Percentiles rank a stretch among this genome's conserved stretches.
Evolutionary conservation across 2,888 invertebrate species (phyloP).

Genomic region (Eulithis prunata): DNA sequence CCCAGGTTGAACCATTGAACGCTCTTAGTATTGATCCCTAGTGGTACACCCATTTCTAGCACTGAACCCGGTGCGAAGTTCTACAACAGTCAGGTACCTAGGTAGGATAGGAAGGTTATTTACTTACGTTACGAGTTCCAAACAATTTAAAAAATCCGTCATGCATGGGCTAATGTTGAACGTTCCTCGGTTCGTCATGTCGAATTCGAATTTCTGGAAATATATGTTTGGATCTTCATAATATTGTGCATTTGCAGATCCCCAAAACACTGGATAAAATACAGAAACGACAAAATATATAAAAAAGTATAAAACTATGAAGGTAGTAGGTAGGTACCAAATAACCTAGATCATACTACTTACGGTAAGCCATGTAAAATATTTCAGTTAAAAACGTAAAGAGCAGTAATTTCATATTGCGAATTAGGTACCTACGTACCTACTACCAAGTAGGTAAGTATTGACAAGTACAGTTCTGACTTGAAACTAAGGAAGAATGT

Average conservation of each 20-base stretch:
- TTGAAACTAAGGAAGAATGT: neutral
- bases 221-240: slow-evolving; percentile 31
- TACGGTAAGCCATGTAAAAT: slow-evolving; percentile 8
- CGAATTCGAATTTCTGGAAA: slow-evolving; percentile 42
- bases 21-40: too few relatives aligned
- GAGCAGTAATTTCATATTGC: slow-evolving; percentile 5
- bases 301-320: too few relatives aligned
- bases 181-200: slow-evolving; percentile 46
- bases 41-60: too few relatives aligned
- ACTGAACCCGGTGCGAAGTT: too few relatives aligned
- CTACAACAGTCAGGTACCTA: too few relatives aligned
- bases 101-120: too few relatives aligned
- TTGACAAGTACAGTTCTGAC: neutral
- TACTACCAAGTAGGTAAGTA: neutral
- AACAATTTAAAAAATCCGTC: slow-evolving; percentile 49
- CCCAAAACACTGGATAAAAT: slow-evolving; percentile 20
- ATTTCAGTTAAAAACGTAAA: neutral
- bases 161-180: slow-evolving; percentile 50
- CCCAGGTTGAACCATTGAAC: too few relatives aligned
- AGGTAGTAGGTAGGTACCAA: neutral
- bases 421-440: too few relatives aligned
- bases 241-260: slow-evolving; percentile 34
- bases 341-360: neutral
- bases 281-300: too few relatives aligned
- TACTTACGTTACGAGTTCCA: slow-evolving; percentile 47